Evolutionary conservation across 1,140 invertebrate genomes (phyloP), one percentile per base, ranked within the genome.

Genomic region (Ditylenchus dipsaci): DNA sequence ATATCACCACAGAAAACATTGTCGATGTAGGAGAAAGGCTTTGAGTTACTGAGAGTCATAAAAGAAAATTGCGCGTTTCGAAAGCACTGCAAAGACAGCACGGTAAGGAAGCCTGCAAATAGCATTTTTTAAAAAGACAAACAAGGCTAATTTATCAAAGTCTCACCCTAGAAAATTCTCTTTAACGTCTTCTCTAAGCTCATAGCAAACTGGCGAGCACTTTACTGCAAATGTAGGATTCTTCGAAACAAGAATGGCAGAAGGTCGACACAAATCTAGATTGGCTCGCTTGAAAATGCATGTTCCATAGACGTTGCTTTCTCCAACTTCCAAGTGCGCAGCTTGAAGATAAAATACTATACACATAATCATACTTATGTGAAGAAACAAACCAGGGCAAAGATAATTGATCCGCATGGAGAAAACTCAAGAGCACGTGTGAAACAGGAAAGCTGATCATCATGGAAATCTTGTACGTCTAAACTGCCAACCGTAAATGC

Each of bases 391-490:
- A 76, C 73, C n/a, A 76, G 76, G 17, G 74, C 74, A 69, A 77
- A 72, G 19, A 77, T 11, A 19, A 77, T 27, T 29, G 61, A 26
- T 5, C 76, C 76, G 56, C 77, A 78, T 1, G 76, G 76, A 21
- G 76, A 76, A 61, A 78, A 77, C 23, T 76, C 73, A 53, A 67
- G 26, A 17, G 57, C 58, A 11, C 76, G 57, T 33, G 65, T 43
- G 27, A 77, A 78, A 13, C 76, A 27, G 26, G 53, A 33, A 7
- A 78, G 29, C 45, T 77, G 76, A 23, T 73, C 56, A 23, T 77
- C 77, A 59, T 76, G 73, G 47, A 78, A 77, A 77, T 30, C 68
- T 77, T 77, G 33, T 75, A 77, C 21, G n/a, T n/a, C 75, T 77
- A 26, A 59, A 68, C 77, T 17, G 19, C 5, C 1, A 26, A 68